Conservation (phyloP, 2,797 vertebrate genomes). For the Bradypodion pumilum region DNA sequence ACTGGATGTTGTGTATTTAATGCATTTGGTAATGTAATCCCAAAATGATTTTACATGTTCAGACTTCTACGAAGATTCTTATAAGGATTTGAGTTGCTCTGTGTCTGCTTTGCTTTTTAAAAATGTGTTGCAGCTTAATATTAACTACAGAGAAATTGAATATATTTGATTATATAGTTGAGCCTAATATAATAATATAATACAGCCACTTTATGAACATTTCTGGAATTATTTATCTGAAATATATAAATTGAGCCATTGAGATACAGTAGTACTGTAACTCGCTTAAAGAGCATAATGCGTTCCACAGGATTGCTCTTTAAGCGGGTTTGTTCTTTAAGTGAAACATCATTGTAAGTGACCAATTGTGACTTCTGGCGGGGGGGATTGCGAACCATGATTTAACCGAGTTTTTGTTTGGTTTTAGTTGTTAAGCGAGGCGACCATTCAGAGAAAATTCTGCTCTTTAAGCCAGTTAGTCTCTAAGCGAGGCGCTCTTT, state of each 20-base stretch:
- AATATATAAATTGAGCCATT: neutral
- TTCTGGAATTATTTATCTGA: conserved; percentile 18
- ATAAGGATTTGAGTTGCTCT: neutral
- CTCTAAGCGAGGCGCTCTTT: too few species aligned
- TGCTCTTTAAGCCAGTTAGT: too few species aligned
- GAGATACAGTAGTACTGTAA: too few species aligned
- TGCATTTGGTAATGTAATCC: neutral
- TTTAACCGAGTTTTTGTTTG: too few species aligned
- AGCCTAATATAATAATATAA: conserved; percentile 7
- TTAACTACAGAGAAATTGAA: conserved; percentile 37
- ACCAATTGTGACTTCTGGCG: too few species aligned
- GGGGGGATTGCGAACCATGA: too few species aligned
- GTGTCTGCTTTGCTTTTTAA: conserved; percentile 32
- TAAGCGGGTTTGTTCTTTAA: too few species aligned
- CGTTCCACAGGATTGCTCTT: too few species aligned
- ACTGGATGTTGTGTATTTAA: neutral
- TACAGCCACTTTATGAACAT: conserved; percentile 19
- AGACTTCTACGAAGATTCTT: conserved; percentile 8
- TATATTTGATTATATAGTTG: conserved; percentile 23
- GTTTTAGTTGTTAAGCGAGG: too few species aligned
- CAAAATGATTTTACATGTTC: conserved; percentile 33
- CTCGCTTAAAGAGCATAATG: too few species aligned
- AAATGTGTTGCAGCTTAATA: conserved; percentile 1
- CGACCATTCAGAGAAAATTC: too few species aligned
- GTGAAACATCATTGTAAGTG: too few species aligned